Base-by-base conservation (phyloP, 1,140 invertebrate species). In the Hylaeus anthracinus region DNA sequence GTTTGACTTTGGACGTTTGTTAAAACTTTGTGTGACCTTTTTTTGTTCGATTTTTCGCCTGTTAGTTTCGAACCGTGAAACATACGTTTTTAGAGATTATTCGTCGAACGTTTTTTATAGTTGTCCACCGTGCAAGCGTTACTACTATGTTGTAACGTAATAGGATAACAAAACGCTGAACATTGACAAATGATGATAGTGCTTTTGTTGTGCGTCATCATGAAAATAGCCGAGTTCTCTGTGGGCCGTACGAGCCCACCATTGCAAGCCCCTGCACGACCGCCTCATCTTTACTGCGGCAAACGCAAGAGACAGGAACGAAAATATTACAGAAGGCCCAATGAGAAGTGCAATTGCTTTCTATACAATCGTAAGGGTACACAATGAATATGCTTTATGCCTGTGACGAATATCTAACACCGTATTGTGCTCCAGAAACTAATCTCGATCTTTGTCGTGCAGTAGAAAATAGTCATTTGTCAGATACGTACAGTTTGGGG, bases 171-270 rank as follows among this genome's bases (percentile, higher is more conserved):
- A 75, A 75, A 75, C 55, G 39, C 45, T 69, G 53, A 75, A 80
- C 56, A 83, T 75, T 67, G 55, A 82, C 82, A 71, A 87, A 94
- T 93, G 91, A 94, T 94, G 92, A 86, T 94, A 91, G 92, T 93
- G 87, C 85, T 94, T 87, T 81, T 94, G 83, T 87, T 94, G 87
- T 94, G 92, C 87, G 91, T 94, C 88, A 93, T 94, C 82, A 94
- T 93, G 93, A 94, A 93, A 88, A 93, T 94, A 89, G 93, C 93
- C 66, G 92, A 94, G 89, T 92, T 92, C 79, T 93, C 92, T 55
- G 90, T 91, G 86, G 91, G 90, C 70, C 91, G 89, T 51, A 79
- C 63, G 10, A 91, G 84, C 63, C 88, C 89, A 75, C 81, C 88
- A 51, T 86, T 90, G 55, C 72, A 78, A 70, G 61, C 80, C 48